phyloP scores from a whole-genome alignment of 2,797 vertebrate genomes.

The Acanthurus leucopareius region DNA sequence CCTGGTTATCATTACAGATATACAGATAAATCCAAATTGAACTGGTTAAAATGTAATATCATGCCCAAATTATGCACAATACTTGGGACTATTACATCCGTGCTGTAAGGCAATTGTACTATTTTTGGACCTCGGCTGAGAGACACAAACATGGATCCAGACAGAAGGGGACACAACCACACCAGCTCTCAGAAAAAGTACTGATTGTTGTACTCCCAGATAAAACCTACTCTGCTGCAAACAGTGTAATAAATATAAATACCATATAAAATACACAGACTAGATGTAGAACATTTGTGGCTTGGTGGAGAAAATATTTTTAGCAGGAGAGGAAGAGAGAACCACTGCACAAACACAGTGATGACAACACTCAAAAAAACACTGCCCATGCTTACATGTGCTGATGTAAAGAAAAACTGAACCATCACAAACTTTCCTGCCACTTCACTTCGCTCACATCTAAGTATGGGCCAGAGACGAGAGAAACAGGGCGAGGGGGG shows the following conservation, averaged over 20 bases:
- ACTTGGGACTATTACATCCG: constrained; percentile 22
- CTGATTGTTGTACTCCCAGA: constrained; percentile 9
- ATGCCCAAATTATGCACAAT: not conserved
- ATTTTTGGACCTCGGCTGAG: constrained; percentile 22
- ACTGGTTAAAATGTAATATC: constrained; percentile 1
- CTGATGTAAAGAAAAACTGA: constrained; percentile 17
- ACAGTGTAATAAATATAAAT: constrained; percentile 15
- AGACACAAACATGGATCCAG: constrained; percentile 51
- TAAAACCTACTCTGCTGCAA: constrained; percentile 15
- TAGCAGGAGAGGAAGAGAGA: constrained; percentile 64
- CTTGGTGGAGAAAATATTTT: constrained; percentile 54
- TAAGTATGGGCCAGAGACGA: constrained; percentile 81
- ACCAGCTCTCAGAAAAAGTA: constrained; percentile 13
- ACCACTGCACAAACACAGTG: constrained; percentile 82
- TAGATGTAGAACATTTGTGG: constrained; percentile 44
- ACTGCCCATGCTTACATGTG: constrained; percentile 81
- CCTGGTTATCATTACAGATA: not conserved
- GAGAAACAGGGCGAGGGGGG: constrained; percentile 5
- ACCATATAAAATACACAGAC: constrained; percentile 47
- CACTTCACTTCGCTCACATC: constrained; percentile 67
- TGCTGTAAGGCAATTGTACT: constrained; percentile 19
- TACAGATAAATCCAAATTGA: constrained; percentile 10
- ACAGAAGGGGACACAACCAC: constrained; percentile 34
- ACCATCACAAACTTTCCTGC: constrained; percentile 56
- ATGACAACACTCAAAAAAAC: constrained; percentile 75